Evolutionary conservation across 2,888 invertebrate genomes (phyloP).

Genomic region (Timema cristinae): DNA sequence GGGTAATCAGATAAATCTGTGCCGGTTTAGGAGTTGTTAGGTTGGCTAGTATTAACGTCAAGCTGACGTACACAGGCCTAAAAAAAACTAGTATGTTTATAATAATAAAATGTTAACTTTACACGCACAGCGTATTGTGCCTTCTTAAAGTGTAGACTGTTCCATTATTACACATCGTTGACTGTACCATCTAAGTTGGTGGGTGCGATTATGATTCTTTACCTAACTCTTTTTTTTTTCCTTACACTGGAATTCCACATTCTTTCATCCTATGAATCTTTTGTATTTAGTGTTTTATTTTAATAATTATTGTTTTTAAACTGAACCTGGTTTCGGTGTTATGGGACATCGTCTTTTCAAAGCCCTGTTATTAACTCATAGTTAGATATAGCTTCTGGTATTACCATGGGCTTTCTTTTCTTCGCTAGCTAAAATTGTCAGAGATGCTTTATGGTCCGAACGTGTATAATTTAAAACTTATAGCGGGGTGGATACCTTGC

Average conservation of each 20-base stretch:
- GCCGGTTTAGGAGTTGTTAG: no score
- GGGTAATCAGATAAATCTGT: no score
- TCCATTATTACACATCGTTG: no score
- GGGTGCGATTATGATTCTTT: no score
- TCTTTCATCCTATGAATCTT: background rate
- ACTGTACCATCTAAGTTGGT: no score
- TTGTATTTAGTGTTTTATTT: conserved; percentile 22
- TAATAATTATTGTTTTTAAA: conserved; percentile 29
- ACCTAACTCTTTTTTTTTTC: no score
- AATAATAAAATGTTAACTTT: no score
- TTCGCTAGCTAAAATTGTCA: conserved; percentile 22
- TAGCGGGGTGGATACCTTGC: conserved; percentile 22
- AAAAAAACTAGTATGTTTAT: no score
- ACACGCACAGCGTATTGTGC: no score
- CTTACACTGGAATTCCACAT: background rate
- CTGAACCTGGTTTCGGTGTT: conserved; percentile 26
- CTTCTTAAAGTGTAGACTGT: no score
- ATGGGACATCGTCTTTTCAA: conserved; percentile 22
- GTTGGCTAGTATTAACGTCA: no score
- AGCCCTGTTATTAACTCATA: conserved; percentile 25
- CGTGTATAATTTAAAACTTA: conserved; percentile 27
- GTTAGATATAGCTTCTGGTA: conserved; percentile 27
- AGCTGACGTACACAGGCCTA: no score
- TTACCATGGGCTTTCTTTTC: conserved; percentile 21
- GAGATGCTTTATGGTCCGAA: conserved; percentile 26